These are phyloP conservation scores for Acanthoscelides obtectus DNA, from an alignment of 2,888 invertebrate genomes.

Conservation along the genomic window DNA sequence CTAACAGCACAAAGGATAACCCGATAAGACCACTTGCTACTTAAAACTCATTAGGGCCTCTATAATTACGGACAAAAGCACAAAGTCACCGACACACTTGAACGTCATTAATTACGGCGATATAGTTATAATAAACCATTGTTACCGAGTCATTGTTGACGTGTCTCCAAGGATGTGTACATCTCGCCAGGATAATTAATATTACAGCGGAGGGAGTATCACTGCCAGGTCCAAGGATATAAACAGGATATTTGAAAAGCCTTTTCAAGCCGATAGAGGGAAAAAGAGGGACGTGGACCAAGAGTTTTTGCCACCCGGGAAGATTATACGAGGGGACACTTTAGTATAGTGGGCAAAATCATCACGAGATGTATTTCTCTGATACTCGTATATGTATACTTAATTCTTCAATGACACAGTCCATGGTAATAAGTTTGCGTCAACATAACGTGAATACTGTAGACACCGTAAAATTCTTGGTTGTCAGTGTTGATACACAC, in stretches of 20 bases:
- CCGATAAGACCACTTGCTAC: slow-evolving; percentile 34
- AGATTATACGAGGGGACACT: background rate
- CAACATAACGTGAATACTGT: too few species aligned
- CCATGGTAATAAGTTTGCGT: too few species aligned
- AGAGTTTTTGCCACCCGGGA: slow-evolving; percentile 2
- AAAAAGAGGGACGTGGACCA: slow-evolving; percentile 1
- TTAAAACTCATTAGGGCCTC: slow-evolving; percentile 42
- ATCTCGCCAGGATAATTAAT: slow-evolving; percentile 42
- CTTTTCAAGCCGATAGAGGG: slow-evolving; percentile 5
- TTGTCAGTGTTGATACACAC: too few species aligned
- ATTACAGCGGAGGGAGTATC: slow-evolving; percentile 26
- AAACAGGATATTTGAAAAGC: slow-evolving; percentile 21
- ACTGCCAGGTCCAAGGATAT: slow-evolving; percentile 23
- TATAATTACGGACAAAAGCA: slow-evolving; percentile 43
- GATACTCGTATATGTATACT: too few species aligned
- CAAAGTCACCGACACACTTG: slow-evolving; percentile 44
- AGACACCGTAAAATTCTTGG: too few species aligned
- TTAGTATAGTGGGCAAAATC: too few species aligned
- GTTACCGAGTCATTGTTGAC: slow-evolving; percentile 43
- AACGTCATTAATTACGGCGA: slow-evolving; percentile 44
- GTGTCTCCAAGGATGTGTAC: slow-evolving; percentile 45
- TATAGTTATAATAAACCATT: slow-evolving; percentile 46
- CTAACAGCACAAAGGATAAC: slow-evolving; percentile 10
- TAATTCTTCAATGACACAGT: too few species aligned
- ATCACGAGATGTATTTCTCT: too few species aligned